Evolutionary conservation across 2,797 vertebrate species (phyloP), one percentile per base, ranked within the genome.

Genomic region (Gymnoscopelus braueri): DNA sequence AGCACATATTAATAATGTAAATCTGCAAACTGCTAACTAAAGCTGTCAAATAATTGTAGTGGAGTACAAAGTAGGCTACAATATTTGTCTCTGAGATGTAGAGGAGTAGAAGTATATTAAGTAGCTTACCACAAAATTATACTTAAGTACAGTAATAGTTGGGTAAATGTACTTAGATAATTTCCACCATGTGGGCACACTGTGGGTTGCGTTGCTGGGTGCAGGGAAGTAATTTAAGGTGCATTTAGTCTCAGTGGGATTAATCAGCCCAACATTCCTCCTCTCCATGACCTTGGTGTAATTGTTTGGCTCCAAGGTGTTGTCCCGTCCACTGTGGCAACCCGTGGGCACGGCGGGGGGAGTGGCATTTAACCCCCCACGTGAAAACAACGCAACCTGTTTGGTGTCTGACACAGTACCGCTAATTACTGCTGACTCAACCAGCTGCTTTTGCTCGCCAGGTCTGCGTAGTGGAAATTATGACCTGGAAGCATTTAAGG

Each of bases 281-380:
- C 74, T 89, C 87, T 91, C 87, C 90, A 87, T 87, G 91, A 91
- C 91, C 92, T 92, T 89, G 86, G 67, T 87, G 87, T 89, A 91
- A 92, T 89, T 81, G 90, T 85, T 83, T 89, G 90, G 85, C 90
- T 92, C 72, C 14, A 8, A 90, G 89, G 90, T 83, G 88, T 89
- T 77, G 84, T 84, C 74, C 84, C 62, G 71, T 15, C 52, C 72
- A 60, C 67, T 29, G 77, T 11, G 63, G 77, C 64, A 2, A 60
- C 79, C 84, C 53, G 63, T 61, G 72, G 66, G 47, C 72, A 81
- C 65, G 15, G 14, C 8, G 35, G 79, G 79, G 67, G 75, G 52
- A 66, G 80, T 81, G 82, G 68, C 84, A 84, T 90, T 90, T 90
- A 77, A 88, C 86, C 85, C 14, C 71, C 63, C 50, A 76, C 60